Evolutionary conservation across 2,797 vertebrate genomes (phyloP).

Genomic region (Hemitrygon akajei): DNA sequence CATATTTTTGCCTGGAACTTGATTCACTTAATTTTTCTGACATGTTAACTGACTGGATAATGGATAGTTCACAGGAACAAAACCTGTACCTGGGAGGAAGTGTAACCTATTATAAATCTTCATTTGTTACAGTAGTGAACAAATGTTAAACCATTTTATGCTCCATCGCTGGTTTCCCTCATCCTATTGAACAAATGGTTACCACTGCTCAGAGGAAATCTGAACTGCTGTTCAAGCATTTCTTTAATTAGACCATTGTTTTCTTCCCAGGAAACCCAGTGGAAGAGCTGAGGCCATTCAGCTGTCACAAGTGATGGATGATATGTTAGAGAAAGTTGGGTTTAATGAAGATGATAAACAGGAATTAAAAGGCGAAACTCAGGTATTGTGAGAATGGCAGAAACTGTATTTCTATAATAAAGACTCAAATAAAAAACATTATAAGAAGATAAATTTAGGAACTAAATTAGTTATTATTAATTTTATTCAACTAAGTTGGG

Average conservation of each 20-base stretch:
- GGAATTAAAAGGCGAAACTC: constrained; percentile 63
- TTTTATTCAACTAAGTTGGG: too few relatives aligned
- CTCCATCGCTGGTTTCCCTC: not conserved
- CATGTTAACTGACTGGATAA: too few relatives aligned
- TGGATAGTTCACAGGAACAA: too few relatives aligned
- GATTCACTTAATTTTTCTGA: too few relatives aligned
- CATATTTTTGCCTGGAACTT: too few relatives aligned
- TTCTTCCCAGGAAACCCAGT: constrained; percentile 67
- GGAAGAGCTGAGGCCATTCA: constrained; percentile 71
- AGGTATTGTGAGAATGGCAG: constrained; percentile 54
- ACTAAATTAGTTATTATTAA: too few relatives aligned
- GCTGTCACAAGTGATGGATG: constrained; percentile 75
- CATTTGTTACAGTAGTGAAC: not conserved
- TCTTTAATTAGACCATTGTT: constrained; percentile 36
- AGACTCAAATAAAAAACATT: too few relatives aligned
- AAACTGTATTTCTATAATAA: not conserved
- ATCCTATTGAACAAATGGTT: not conserved
- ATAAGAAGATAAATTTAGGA: too few relatives aligned
- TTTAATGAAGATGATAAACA: constrained; percentile 56
- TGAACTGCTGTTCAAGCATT: not conserved
- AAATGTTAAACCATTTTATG: not conserved
- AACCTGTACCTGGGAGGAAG: too few relatives aligned
- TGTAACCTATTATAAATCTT: not conserved
- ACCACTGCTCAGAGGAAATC: not conserved
- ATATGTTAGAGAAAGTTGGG: constrained; percentile 75